These are phyloP conservation scores for Corticium candelabrum DNA, from an alignment of 37 sponge, comb jelly and placozoan genomes.

Conservation along the genomic window DNA sequence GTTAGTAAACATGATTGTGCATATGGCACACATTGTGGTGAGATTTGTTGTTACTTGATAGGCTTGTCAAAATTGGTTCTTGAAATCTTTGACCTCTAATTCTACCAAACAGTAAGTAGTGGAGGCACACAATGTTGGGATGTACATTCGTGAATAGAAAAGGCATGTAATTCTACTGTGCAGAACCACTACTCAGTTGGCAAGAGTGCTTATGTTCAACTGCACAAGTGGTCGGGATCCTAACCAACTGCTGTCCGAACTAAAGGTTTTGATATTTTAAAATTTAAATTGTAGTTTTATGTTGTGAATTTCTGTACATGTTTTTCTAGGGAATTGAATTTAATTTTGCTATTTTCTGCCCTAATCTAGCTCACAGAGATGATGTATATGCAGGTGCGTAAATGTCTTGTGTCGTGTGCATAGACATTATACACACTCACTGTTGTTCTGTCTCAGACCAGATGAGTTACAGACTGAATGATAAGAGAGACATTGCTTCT, in stretches of 20 bases:
- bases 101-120: no score
- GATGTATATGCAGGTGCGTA: constrained; percentile 35
- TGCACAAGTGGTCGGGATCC: neutral
- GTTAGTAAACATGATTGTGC: constrained; percentile 15
- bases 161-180: no score
- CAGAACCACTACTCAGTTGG: no score
- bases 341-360: constrained; percentile 57
- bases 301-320: constrained; percentile 28
- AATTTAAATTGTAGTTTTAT: neutral
- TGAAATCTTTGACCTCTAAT: no score
- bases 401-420: neutral
- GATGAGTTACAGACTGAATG: constrained; percentile 21
- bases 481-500: neutral
- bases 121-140: no score
- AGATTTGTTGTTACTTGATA: no score
- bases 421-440: neutral
- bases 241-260: neutral
- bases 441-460: constrained; percentile 29
- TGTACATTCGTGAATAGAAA: no score
- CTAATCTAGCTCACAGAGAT: constrained; percentile 52
- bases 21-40: neutral
- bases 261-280: neutral
- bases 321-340: no score
- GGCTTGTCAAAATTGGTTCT: no score
- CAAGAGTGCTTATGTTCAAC: constrained; percentile 7